These are phyloP conservation scores for Drosophila azteca DNA, from an alignment of 1,140 invertebrate genomes.

Conservation along the genomic window DNA sequence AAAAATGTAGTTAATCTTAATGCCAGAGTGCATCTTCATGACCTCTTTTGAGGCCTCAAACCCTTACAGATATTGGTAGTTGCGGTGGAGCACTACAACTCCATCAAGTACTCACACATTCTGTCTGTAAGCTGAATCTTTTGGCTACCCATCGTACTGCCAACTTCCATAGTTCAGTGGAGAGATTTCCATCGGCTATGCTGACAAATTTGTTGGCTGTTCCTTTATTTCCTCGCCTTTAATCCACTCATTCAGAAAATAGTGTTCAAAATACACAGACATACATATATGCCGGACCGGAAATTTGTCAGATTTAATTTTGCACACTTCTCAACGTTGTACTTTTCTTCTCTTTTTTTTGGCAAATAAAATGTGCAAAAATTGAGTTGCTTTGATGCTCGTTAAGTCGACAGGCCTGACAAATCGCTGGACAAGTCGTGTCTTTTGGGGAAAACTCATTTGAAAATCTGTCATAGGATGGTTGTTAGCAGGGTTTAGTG, in stretches of 20 bases:
- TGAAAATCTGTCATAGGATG: conserved; percentile 49
- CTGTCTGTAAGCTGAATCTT: conserved; percentile 97
- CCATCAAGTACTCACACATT: conserved; percentile 92
- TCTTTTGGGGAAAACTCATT: conserved; percentile 27
- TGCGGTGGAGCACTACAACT: conserved; percentile 97
- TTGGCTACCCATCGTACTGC: conserved; percentile 98
- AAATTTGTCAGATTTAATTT: conserved; percentile 81
- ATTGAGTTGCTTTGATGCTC: conserved; percentile 35
- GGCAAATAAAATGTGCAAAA: conserved; percentile 36
- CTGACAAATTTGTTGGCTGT: conserved; percentile 94
- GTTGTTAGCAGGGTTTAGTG: conserved; percentile 41
- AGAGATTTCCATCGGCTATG: conserved; percentile 94
- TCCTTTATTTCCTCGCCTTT: conserved; percentile 8
- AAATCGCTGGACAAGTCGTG: conserved; percentile 37
- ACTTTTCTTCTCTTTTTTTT: conserved; percentile 20
- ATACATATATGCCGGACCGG: conserved; percentile 32
- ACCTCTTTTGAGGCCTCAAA: background rate
- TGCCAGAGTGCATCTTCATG: background rate
- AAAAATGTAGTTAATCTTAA: background rate
- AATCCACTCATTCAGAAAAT: conserved; percentile 63
- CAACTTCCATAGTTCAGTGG: conserved; percentile 99
- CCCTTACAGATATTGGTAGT: conserved; percentile 93
- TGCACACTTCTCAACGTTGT: conserved; percentile 57
- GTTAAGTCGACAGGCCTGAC: conserved; percentile 62
- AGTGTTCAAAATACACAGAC: conserved; percentile 18